Percentiles rank a stretch among this genome's conserved stretches.
Evolutionary conservation across 2,113 vertebrate species (phyloP).

Genomic region (Oryzias celebensis): DNA sequence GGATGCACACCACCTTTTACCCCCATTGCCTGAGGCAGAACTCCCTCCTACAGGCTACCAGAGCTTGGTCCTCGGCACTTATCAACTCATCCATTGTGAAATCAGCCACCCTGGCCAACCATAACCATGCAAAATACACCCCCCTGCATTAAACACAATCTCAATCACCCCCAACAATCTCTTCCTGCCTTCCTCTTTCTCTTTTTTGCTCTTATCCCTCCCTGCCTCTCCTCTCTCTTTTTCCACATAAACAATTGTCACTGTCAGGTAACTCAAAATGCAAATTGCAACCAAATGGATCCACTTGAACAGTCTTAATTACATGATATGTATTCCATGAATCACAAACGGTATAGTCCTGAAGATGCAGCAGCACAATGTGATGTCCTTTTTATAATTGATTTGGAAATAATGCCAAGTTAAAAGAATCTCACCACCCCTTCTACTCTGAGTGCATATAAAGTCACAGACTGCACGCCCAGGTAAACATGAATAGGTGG

Average conservation of each 20-base stretch:
- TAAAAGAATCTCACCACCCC: conserved; percentile 61
- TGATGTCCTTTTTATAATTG: conserved; percentile 78
- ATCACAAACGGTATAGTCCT: conserved; percentile 78
- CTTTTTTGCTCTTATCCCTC: conserved; percentile 29
- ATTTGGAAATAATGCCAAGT: conserved; percentile 72
- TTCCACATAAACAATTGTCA: conserved; percentile 73
- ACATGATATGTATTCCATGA: conserved; percentile 83
- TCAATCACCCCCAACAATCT: conserved; percentile 76
- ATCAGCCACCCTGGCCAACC: conserved; percentile 77
- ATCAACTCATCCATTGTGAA: conserved; percentile 81
- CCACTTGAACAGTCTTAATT: conserved; percentile 82
- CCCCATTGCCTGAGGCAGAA: conserved; percentile 54
- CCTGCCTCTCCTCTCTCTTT: conserved; percentile 56
- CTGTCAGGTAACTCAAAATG: conserved; percentile 71
- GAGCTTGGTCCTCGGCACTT: conserved; percentile 68
- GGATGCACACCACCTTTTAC: conserved; percentile 62
- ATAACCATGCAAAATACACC: conserved; percentile 76
- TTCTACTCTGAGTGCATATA: conserved; percentile 65
- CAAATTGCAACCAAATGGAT: conserved; percentile 75
- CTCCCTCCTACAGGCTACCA: conserved; percentile 66
- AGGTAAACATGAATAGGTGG: conserved; percentile 49
- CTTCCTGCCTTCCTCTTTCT: conserved; percentile 45
- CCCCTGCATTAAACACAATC: conserved; percentile 74
- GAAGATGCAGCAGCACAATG: conserved; percentile 72
- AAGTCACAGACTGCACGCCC: conserved; percentile 59